These are phyloP conservation scores for Mythimna impura DNA, from an alignment of 2,888 invertebrate genomes.

Conservation along the genomic window DNA sequence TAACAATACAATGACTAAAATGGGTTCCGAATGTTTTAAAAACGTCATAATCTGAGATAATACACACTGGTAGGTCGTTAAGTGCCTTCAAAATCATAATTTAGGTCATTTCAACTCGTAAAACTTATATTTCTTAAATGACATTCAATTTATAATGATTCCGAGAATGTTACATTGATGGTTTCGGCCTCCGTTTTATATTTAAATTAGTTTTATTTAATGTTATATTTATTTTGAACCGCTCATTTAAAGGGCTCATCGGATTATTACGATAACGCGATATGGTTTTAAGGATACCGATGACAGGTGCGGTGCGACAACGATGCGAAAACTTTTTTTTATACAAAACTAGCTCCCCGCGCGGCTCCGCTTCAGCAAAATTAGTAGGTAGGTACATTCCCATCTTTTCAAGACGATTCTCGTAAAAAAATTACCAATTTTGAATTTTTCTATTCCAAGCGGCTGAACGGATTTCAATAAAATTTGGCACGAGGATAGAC, in stretches of 20 bases:
- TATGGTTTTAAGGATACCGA: neutral
- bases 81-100: constrained; percentile 75
- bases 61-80: constrained; percentile 62
- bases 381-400: no score
- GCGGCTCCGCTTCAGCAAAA: no score
- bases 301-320: constrained; percentile 2
- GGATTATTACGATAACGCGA: constrained; percentile 12
- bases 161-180: constrained; percentile 67
- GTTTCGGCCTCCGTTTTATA: constrained; percentile 39
- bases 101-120: constrained; percentile 79
- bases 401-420: no score
- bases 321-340: neutral
- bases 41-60: constrained; percentile 59
- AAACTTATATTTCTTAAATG: constrained; percentile 76
- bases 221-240: constrained; percentile 27
- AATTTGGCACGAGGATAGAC: no score
- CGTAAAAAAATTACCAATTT: no score
- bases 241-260: constrained; percentile 6
- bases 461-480: no score
- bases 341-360: no score
- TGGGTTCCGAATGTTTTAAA: constrained; percentile 31
- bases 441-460: no score
- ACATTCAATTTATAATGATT: constrained; percentile 73
- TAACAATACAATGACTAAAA: constrained; percentile 29
- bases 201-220: constrained; percentile 46